A percentile compares a stretch with the other conserved stretches of the same genome.
Evolutionary conservation across 2,888 invertebrate species (phyloP).

Genomic region (Cetonia aurata): DNA sequence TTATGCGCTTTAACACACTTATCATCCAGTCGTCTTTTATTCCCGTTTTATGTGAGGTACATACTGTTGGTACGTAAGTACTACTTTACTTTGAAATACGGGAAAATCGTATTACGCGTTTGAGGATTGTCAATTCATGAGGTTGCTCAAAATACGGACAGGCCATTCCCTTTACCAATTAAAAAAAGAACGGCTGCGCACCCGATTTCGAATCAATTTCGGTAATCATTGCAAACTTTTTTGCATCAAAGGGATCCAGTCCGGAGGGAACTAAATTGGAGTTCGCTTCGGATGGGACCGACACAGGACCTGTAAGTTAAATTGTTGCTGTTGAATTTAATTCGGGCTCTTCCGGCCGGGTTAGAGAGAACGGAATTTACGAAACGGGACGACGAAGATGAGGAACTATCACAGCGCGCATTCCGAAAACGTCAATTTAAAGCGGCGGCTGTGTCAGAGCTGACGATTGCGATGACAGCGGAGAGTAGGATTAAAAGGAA

Average conservation of each 20-base stretch:
- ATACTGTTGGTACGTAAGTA: neutral
- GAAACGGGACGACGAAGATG: neutral
- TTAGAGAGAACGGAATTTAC: no score
- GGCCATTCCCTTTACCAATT: slow-evolving; percentile 17
- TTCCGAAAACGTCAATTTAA: slow-evolving; percentile 4
- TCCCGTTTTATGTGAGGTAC: neutral
- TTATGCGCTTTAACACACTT: neutral
- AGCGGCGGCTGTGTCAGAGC: neutral
- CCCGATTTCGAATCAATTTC: slow-evolving; percentile 34
- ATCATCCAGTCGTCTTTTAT: slow-evolving; percentile 1
- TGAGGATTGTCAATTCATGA: neutral
- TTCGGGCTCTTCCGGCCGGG: neutral
- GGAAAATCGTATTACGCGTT: slow-evolving; percentile 16
- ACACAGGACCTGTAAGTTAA: neutral
- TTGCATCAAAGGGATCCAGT: slow-evolving; percentile 18
- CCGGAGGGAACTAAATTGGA: slow-evolving; percentile 10
- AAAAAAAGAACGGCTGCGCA: slow-evolving; percentile 9
- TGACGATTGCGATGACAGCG: slow-evolving; percentile 11
- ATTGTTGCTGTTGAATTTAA: neutral
- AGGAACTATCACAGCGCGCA: neutral
- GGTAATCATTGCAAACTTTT: slow-evolving; percentile 29
- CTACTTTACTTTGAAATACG: slow-evolving; percentile 20
- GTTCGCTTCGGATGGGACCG: neutral
- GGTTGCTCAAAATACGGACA: neutral
- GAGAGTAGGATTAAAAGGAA: slow-evolving; percentile 11